A percentile compares a stretch with the other conserved stretches of the same genome.
These are phyloP conservation scores for Phrynosoma platyrhinos DNA, from an alignment of 2,113 vertebrate species.

Conservation along the genomic window DNA sequence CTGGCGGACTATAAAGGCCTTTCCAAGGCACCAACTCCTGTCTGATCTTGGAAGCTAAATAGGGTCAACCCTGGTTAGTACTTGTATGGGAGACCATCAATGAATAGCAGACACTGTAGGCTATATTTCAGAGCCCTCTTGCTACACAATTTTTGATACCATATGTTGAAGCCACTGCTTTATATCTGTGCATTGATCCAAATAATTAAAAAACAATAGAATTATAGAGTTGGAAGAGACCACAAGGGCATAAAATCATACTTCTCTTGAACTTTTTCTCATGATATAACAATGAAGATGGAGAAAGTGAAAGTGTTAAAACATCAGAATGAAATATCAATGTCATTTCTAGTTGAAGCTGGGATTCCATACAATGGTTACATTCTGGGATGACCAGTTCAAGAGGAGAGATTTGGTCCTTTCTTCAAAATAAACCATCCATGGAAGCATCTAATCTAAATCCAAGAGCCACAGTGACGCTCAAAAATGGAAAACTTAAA, in stretches of 20 bases:
- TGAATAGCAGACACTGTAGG: too few species aligned
- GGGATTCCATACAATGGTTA: neutral
- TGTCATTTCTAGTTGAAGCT: neutral
- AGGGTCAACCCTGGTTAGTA: too few species aligned
- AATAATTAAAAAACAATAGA: neutral
- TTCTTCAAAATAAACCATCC: neutral
- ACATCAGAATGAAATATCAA: neutral
- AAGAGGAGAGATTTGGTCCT: neutral
- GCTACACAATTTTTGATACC: neutral
- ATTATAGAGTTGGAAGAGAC: too few species aligned
- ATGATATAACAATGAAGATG: neutral
- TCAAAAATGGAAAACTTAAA: neutral
- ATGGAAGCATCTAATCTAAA: neutral
- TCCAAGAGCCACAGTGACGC: neutral
- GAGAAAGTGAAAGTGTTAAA: neutral
- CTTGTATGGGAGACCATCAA: too few species aligned
- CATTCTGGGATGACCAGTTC: neutral
- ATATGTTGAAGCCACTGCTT: neutral
- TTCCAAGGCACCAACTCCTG: too few species aligned
- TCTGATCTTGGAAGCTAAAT: too few species aligned
- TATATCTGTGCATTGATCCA: neutral
- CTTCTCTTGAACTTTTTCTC: neutral
- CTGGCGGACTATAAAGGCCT: too few species aligned
- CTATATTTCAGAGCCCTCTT: neutral
- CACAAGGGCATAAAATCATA: neutral